Conservation (phyloP, 2,888 invertebrate species). For the Drosophila incognita region DNA sequence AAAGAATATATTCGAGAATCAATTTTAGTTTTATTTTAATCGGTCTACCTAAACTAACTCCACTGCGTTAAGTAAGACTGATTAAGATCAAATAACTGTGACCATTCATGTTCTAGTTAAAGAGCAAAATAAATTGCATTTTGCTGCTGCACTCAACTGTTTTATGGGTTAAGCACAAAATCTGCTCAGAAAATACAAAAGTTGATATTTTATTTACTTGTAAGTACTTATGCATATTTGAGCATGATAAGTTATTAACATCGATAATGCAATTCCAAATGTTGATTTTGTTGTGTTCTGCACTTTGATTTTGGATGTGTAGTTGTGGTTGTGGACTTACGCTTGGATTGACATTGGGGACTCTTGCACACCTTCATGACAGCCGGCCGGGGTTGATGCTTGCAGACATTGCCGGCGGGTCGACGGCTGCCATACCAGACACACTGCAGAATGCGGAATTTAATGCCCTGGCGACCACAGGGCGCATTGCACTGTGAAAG, state of each 20-base stretch:
- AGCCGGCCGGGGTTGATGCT: slow-evolving; percentile 90
- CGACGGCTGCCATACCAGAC: slow-evolving; percentile 95
- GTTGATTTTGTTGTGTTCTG: neutral
- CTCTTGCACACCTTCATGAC: slow-evolving; percentile 92
- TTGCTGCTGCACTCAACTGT: neutral
- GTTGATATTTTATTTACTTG: neutral
- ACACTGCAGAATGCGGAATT: slow-evolving; percentile 95
- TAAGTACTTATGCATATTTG: neutral
- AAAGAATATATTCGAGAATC: neutral
- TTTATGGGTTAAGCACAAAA: neutral
- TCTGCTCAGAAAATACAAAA: neutral
- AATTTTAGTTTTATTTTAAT: neutral
- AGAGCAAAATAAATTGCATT: neutral
- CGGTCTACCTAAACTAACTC: neutral
- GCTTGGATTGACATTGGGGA: slow-evolving; percentile 87
- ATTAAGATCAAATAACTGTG: too few species aligned
- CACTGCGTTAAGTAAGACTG: neutral
- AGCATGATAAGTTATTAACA: neutral
- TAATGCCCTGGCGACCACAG: slow-evolving; percentile 93
- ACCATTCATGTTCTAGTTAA: neutral
- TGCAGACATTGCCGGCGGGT: slow-evolving; percentile 94
- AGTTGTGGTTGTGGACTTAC: slow-evolving; percentile 84
- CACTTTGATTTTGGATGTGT: neutral
- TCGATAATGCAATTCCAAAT: neutral
- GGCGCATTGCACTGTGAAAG: slow-evolving; percentile 91